Evolutionary conservation across 2,113 vertebrate species (phyloP).

Genomic region (Cygnus atratus): DNA sequence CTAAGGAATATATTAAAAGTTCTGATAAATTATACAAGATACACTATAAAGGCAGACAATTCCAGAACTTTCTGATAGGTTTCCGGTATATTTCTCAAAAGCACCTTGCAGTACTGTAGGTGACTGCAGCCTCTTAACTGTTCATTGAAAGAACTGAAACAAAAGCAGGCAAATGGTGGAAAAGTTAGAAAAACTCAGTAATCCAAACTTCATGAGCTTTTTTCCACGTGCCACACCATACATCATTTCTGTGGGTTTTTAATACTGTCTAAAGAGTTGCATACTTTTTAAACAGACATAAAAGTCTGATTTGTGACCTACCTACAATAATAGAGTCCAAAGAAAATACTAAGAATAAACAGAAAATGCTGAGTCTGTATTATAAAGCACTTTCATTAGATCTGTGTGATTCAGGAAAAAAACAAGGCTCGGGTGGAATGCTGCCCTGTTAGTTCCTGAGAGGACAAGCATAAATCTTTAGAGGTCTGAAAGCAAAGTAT

Average conservation of each 20-base stretch:
- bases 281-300: not conserved
- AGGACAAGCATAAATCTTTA: constrained; percentile 4
- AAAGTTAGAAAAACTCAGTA: not conserved
- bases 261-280: not conserved
- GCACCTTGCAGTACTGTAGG: not conserved
- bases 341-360: not conserved
- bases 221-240: accelerated
- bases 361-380: not conserved
- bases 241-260: not conserved
- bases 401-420: not conserved
- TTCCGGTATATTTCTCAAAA: not conserved
- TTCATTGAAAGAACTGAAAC: not conserved
- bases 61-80: not conserved
- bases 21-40: not conserved
- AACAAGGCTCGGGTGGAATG: not conserved
- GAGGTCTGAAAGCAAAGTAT: not conserved
- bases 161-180: not conserved
- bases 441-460: not conserved
- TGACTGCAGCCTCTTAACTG: not conserved
- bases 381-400: not conserved
- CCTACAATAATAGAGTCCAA: not conserved
- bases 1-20: not conserved
- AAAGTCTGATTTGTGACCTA: not conserved
- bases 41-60: not conserved
- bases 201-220: not conserved